Evolutionary conservation across 2,888 invertebrate species (phyloP), one percentile per base, ranked within the genome.

Genomic region (Chrysotoxum bicinctum): DNA sequence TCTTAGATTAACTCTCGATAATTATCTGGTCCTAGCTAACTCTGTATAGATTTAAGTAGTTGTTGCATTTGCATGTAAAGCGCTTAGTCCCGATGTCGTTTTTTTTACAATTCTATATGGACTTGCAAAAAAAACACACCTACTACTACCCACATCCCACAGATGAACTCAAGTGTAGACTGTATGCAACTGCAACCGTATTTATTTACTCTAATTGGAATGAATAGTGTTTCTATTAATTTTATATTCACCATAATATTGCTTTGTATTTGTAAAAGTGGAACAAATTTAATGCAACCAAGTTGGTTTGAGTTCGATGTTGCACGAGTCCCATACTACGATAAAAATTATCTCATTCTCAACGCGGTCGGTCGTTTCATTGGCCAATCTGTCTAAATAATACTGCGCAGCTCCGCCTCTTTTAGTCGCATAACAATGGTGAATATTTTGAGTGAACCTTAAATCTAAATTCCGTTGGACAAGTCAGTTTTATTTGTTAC

Each of bases 401-500:
- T 68, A 45, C 62, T 50, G 52, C 60, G 30, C 37, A 60, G 70
- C 84, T 75, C 84, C 84, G 50, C 84, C 84, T 43, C 66, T 43
- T 48, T 50, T 45, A 19, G 26, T 68, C 37, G 68, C 21, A 82
- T 68, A 72, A 37, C 73, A 73, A 68, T 82, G 77, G 82, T 73
- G 77, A 82, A 72, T 77, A 50, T 48, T 35, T 23, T 35, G 21
- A 66, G 40, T 45, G 43, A 70, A 82, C n/a, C 8, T 19, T 2
- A 16, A 12, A 21, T 50, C 14, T 6, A 50, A 16, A 75, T 70
- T 64, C 48, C 54, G 26, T 43, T 66, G 43, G 26, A 16, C 16
- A 62, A 77, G 23, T 23, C 12, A 23, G 14, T 14, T 23, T 2
- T 23, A 7, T 26, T 50, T 50, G 23, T 50, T 50, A 4, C 19